Conservation (phyloP, 1,140 invertebrate genomes). For the Linepithema humile region DNA sequence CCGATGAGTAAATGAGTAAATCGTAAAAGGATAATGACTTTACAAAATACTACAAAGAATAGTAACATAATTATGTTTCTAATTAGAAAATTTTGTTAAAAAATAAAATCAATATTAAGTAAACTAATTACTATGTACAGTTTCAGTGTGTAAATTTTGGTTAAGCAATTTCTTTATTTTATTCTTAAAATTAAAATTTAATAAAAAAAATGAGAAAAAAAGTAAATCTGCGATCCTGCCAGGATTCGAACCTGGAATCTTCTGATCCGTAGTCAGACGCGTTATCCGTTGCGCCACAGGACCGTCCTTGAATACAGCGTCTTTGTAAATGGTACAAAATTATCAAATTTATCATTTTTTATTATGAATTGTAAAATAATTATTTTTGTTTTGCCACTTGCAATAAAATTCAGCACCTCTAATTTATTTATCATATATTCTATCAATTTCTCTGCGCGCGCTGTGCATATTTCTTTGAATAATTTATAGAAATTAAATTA, state of each 20-base stretch:
- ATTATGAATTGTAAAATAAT: not conserved
- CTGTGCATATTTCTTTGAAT: no score
- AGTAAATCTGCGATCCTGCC: slow-evolving; percentile 87
- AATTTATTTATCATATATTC: not conserved
- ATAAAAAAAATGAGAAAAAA: slow-evolving; percentile 1
- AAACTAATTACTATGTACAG: no score
- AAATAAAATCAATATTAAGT: no score
- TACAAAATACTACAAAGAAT: not conserved
- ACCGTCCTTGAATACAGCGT: slow-evolving; percentile 79
- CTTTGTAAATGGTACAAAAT: not conserved
- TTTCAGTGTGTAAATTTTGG: not conserved
- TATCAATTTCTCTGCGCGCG: no score
- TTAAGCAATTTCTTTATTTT: not conserved
- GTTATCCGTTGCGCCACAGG: slow-evolving; percentile 96
- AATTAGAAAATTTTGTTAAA: no score
- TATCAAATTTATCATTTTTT: not conserved
- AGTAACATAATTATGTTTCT: not conserved
- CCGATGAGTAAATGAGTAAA: not conserved
- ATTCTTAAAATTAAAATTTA: not conserved
- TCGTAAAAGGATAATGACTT: not conserved
- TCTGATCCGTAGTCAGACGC: slow-evolving; percentile 96
- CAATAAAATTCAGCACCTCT: not conserved
- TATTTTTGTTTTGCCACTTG: not conserved
- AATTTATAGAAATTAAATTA: no score
- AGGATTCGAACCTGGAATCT: slow-evolving; percentile 97